Evolutionary conservation across 2,797 vertebrate genomes (phyloP).

Genomic region (Neosilurus mollespiculum): DNA sequence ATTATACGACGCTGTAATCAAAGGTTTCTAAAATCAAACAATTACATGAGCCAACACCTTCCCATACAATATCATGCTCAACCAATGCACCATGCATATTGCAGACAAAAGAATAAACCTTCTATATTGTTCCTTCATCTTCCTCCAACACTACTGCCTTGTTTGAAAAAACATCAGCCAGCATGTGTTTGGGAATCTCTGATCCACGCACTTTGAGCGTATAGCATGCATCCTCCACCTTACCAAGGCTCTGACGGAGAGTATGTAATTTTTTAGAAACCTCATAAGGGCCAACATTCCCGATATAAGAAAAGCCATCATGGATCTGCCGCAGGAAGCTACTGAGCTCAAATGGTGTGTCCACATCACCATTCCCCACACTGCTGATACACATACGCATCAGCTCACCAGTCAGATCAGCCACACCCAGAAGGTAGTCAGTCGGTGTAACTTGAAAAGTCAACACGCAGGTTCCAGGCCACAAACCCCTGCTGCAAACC

Average conservation of each 20-base stretch:
- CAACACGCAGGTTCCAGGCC: constrained; percentile 60
- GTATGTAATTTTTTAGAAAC: constrained; percentile 96
- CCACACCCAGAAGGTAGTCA: constrained; percentile 94
- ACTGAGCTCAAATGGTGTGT: constrained; percentile 96
- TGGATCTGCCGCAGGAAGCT: constrained; percentile 94
- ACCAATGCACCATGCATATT: background rate
- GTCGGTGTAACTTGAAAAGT: constrained; percentile 90
- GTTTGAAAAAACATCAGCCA: constrained; percentile 91
- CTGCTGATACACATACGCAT: constrained; percentile 98
- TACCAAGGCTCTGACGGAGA: constrained; percentile 93
- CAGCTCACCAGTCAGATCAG: constrained; percentile 93
- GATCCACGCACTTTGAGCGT: constrained; percentile 89
- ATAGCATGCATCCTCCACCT: constrained; percentile 97
- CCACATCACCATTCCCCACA: constrained; percentile 94
- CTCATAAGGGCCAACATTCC: constrained; percentile 96
- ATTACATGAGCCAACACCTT: background rate
- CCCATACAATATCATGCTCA: background rate
- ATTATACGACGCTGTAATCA: background rate
- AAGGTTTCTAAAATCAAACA: background rate
- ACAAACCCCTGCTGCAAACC: constrained; percentile 54
- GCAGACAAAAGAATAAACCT: background rate
- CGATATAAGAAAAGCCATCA: constrained; percentile 94
- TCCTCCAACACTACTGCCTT: constrained; percentile 84
- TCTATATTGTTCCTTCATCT: constrained; percentile 86
- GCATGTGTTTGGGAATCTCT: constrained; percentile 96